These are phyloP conservation scores for Scalopus aquaticus DNA, from an alignment of 2,113 vertebrate species.

Conservation along the genomic window DNA sequence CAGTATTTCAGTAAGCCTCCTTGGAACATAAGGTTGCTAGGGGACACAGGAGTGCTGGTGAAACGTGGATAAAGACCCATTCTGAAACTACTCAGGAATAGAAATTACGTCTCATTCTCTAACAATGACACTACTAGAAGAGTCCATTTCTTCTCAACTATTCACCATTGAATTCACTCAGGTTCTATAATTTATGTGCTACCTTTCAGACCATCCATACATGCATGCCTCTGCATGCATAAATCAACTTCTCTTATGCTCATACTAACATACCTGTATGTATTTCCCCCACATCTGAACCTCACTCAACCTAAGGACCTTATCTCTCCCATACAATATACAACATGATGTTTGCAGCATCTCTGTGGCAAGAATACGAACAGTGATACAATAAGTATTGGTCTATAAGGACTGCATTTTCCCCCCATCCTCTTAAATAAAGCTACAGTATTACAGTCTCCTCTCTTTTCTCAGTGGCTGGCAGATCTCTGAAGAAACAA, in stretches of 20 bases:
- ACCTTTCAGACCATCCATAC: neutral
- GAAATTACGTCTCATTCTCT: neutral
- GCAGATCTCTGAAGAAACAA: neutral
- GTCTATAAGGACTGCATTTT: too few species aligned
- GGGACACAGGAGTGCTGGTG: neutral
- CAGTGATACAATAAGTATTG: neutral
- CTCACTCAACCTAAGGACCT: neutral
- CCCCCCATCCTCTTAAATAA: neutral
- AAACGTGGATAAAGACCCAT: neutral
- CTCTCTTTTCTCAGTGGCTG: neutral
- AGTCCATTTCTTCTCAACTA: neutral
- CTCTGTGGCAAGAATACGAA: neutral
- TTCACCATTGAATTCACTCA: neutral
- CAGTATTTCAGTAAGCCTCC: neutral
- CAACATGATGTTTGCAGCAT: neutral
- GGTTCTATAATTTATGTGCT: neutral
- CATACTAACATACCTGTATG: accelerated
- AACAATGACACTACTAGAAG: neutral
- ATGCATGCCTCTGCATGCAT: neutral
- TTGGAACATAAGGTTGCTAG: neutral
- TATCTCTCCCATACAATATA: neutral
- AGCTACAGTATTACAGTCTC: neutral
- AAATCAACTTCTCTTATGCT: neutral
- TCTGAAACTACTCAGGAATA: neutral
- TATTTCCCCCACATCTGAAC: too few species aligned